A percentile compares a stretch with the other conserved stretches of the same genome.
Conservation (phyloP, 1,140 invertebrate species). For the Thalassaphorura encarpata region DNA sequence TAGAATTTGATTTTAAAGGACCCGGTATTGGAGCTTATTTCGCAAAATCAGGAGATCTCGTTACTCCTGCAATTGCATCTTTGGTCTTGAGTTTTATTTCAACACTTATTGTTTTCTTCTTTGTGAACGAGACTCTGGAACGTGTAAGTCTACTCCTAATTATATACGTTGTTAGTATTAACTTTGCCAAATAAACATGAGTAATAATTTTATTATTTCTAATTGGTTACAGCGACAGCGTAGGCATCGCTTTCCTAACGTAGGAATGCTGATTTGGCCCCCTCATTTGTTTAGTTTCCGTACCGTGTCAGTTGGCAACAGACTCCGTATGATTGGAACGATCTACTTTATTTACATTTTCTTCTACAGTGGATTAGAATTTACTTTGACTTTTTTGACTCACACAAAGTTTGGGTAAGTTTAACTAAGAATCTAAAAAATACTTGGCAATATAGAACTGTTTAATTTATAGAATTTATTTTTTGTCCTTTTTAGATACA, state of each 20-base stretch:
- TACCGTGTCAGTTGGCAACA: constrained; percentile 45
- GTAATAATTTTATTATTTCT: background rate
- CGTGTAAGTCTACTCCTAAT: constrained; percentile 44
- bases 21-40: constrained; percentile 90
- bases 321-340: constrained; percentile 61
- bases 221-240: constrained; percentile 1
- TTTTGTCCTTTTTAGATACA: constrained; percentile 45
- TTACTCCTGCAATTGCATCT: constrained; percentile 75
- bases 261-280: constrained; percentile 65
- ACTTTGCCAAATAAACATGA: background rate
- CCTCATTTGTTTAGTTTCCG: constrained; percentile 52
- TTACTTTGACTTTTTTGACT: constrained; percentile 93
- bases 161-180: no score
- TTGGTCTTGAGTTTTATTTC: constrained; percentile 65
- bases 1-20: constrained; percentile 37
- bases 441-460: background rate
- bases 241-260: constrained; percentile 51
- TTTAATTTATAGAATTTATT: background rate
- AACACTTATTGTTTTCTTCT: constrained; percentile 62
- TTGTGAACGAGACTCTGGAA: constrained; percentile 76
- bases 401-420: constrained; percentile 70
- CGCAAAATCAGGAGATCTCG: constrained; percentile 57
- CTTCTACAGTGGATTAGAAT: constrained; percentile 94
- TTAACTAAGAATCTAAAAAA: background rate
- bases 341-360: constrained; percentile 95